Base-by-base conservation (phyloP, 2,113 vertebrate genomes). In the Syngnathus typhle region DNA sequence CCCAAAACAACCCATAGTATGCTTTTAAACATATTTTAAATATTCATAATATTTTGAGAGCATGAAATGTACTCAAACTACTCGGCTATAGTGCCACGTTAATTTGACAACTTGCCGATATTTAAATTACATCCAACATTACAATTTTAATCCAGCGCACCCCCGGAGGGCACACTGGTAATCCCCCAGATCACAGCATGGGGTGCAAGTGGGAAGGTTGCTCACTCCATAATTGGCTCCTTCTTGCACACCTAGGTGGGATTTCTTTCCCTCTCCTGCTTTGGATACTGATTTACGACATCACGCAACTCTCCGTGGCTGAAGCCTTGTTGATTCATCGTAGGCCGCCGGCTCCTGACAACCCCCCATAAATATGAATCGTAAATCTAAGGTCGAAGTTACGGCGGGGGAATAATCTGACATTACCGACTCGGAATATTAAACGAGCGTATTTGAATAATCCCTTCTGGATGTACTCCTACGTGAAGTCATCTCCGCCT, bases 351-450 rank as follows among this genome's bases (percentile, higher is more conserved):
- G 75, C 69, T 66, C 67, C 73, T 82, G 81, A 87, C 79, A 82
- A 73, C 68, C 75, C 58, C 62, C 69, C 63, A 78, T 88, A 88
- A 82, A 89, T 87, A 85, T 85, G 78, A 80, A 84, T 82, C 73
- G 65, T 84, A 73, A 82, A 87, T 85, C 73, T 64, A 74, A 52
- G 72, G 71, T 80, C 78, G 72, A 58, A 73, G 77, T 59, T 70
- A 65, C 19, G 71, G 32, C 64, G 72, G 32, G 55, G 62, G 77
- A 84, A 82, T 82, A 77, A 74, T 80, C 71, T 63, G 54, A 79
- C 70, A 73, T 55, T 71, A 70, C 74, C 58, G 65, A 75, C 68
- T 13, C 1, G 56, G 83, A 82, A 83, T 87, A 72, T 82, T 76
- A 79, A 86, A 82, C 67, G 72, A 67, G 32, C 63, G 58, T 62